phyloP scores from a whole-genome alignment of 2,888 invertebrate species.

The Drosophila paramelanica region DNA sequence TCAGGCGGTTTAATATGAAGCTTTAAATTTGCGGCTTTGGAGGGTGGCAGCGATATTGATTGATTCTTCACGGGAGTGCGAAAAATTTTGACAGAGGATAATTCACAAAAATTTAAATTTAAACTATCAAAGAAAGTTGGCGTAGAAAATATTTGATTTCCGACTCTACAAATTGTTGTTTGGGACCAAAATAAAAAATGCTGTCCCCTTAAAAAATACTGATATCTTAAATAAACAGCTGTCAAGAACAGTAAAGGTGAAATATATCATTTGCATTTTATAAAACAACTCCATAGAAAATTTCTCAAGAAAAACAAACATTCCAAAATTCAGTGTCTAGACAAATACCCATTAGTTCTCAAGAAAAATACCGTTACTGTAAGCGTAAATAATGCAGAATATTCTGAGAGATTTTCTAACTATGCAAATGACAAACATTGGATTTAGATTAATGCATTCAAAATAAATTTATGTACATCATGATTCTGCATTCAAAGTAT shows the following conservation, averaged over 20 bases:
- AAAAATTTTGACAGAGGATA: not conserved
- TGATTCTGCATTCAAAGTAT: no score
- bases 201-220: no score
- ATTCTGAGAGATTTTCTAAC: not conserved
- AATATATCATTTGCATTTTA: no score
- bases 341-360: not conserved
- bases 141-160: not conserved
- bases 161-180: no score
- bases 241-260: not conserved
- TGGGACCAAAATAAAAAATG: no score
- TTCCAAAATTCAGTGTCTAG: no score
- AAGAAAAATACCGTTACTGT: no score
- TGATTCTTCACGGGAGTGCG: not conserved
- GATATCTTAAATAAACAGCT: not conserved
- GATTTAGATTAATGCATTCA: not conserved
- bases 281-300: not conserved
- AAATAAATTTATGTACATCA: no score
- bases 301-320: not conserved
- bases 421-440: not conserved
- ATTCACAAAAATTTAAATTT: not conserved
- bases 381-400: not conserved
- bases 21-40: not conserved
- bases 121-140: not conserved
- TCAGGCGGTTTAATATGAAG: slow-evolving; percentile 4
- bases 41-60: slow-evolving; percentile 2